A percentile compares a stretch with the other conserved stretches of the same genome.
These are phyloP conservation scores for Myripristis jacobus DNA, from an alignment of 2,797 vertebrate genomes.

Conservation along the genomic window DNA sequence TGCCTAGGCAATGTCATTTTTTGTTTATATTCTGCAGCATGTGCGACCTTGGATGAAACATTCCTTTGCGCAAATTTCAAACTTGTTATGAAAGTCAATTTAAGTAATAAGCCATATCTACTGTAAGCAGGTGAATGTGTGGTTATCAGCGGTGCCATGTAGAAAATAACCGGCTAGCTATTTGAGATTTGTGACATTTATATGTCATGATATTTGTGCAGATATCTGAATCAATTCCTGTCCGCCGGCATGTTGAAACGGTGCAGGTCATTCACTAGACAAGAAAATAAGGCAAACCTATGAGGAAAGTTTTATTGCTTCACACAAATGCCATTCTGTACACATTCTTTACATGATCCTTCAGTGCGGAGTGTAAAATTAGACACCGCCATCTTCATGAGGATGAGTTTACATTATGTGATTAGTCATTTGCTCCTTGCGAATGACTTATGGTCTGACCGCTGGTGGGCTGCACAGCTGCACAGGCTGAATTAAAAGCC, in stretches of 20 bases:
- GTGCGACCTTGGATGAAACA: too few relatives aligned
- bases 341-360: not conserved
- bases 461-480: constrained; percentile 42
- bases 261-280: too few relatives aligned
- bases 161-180: constrained; percentile 11
- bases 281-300: too few relatives aligned
- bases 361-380: constrained; percentile 15
- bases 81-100: not conserved
- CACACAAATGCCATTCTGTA: not conserved
- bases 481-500: constrained; percentile 56
- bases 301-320: not conserved
- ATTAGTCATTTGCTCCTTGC: constrained; percentile 42
- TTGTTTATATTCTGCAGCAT: constrained; percentile 1
- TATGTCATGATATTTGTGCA: too few relatives aligned
- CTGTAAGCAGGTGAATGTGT: too few relatives aligned
- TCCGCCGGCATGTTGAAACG: too few relatives aligned
- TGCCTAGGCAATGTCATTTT: too few relatives aligned
- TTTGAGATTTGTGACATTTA: too few relatives aligned
- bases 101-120: not conserved
- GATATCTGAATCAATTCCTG: too few relatives aligned
- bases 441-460: constrained; percentile 35
- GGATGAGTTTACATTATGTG: constrained; percentile 47
- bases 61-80: too few relatives aligned
- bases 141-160: not conserved
- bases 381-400: constrained; percentile 16